Percentiles rank a stretch among this genome's conserved stretches.
These are phyloP conservation scores for Lutjanus erythropterus DNA, from an alignment of 2,113 vertebrate species.

Conservation along the genomic window DNA sequence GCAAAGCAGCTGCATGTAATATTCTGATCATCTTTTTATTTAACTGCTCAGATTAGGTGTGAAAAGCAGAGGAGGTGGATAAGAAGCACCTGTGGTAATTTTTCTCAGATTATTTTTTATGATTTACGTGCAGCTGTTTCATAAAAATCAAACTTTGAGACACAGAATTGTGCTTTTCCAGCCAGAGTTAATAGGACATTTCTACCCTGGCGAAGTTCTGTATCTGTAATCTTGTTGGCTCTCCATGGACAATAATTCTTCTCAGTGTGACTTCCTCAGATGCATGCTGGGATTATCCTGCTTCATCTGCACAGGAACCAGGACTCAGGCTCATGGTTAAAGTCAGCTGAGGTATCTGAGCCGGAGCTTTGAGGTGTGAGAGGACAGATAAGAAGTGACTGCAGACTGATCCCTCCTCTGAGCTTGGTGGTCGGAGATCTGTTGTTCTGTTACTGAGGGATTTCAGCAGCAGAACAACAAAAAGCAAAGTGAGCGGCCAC, in stretches of 20 bases:
- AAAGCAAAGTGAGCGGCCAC: not conserved
- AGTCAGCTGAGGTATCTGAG: not conserved
- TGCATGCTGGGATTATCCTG: conserved; percentile 6
- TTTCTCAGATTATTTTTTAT: too few species aligned
- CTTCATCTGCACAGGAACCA: not conserved
- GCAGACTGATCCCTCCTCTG: not conserved
- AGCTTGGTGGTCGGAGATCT: not conserved
- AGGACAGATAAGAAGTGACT: not conserved
- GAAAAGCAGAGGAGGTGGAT: not conserved
- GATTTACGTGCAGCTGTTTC: not conserved
- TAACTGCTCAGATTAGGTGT: not conserved
- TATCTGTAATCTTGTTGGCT: not conserved
- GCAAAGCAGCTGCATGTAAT: not conserved
- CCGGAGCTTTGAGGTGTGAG: not conserved
- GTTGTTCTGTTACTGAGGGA: too few species aligned
- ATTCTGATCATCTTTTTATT: not conserved
- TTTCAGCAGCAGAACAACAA: conserved; percentile 20
- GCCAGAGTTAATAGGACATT: not conserved
- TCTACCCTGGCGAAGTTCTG: not conserved
- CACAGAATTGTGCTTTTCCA: not conserved
- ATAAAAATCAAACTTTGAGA: not conserved
- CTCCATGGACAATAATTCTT: not conserved
- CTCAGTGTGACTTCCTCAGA: not conserved
- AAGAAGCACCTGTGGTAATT: too few species aligned
- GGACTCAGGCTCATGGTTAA: not conserved